Conservation (phyloP, 2,797 vertebrate species). For the Paedocypris micromegethes region DNA sequence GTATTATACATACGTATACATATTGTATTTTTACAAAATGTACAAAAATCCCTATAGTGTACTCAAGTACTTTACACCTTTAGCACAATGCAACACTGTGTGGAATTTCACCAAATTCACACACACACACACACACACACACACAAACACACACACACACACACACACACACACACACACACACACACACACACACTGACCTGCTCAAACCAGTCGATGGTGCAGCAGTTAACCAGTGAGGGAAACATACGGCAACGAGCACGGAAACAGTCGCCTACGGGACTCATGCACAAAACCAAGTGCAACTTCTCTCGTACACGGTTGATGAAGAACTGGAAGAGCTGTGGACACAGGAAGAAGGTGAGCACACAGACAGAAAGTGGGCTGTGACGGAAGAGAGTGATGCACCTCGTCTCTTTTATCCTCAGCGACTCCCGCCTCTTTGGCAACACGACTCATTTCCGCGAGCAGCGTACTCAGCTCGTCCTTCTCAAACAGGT, state of each 20-base stretch:
- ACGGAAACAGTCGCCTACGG: constrained; percentile 78
- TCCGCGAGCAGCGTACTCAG: constrained; percentile 75
- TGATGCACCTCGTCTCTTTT: constrained; percentile 77
- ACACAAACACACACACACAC: too few relatives aligned
- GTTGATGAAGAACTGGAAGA: constrained; percentile 80
- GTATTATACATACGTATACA: too few relatives aligned
- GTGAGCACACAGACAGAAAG: neutral
- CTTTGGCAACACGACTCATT: constrained; percentile 76
- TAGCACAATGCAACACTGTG: too few relatives aligned
- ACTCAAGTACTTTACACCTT: too few relatives aligned
- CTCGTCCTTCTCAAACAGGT: constrained; percentile 81
- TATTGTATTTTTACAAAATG: too few relatives aligned
- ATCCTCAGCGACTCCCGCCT: constrained; percentile 74
- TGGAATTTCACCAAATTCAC: too few relatives aligned
- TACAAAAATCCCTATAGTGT: too few relatives aligned
- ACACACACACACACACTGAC: constrained; percentile 49
- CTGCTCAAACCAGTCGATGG: constrained; percentile 85
- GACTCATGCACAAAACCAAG: constrained; percentile 82
- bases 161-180: too few relatives aligned
- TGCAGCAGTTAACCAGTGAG: constrained; percentile 82
- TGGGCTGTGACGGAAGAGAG: too few relatives aligned
- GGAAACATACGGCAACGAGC: constrained; percentile 82
- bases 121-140: too few relatives aligned
- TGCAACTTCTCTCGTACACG: constrained; percentile 79
- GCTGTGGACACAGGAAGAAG: constrained; percentile 51